Conservation (phyloP, 2,797 vertebrate species). For the Takifugu rubripes region DNA sequence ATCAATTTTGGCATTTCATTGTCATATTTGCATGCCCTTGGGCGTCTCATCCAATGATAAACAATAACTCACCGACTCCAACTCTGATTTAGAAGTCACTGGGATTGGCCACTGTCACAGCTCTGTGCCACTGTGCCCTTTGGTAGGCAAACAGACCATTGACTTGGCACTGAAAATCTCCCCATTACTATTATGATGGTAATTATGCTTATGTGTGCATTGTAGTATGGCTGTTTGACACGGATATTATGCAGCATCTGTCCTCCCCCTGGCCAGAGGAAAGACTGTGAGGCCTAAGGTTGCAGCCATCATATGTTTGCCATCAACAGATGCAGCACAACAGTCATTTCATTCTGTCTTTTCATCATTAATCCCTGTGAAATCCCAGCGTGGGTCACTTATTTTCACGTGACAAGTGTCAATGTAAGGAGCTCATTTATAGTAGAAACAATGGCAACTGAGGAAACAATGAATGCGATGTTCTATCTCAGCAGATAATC, state of each 20-base stretch:
- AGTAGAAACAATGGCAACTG: not conserved
- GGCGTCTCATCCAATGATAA: slow-evolving; percentile 18
- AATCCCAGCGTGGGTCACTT: slow-evolving; percentile 18
- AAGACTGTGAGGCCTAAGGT: slow-evolving; percentile 37
- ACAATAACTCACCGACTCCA: slow-evolving; percentile 40
- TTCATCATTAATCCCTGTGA: slow-evolving; percentile 33
- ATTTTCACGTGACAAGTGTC: slow-evolving; percentile 21
- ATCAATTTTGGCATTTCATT: slow-evolving; percentile 16
- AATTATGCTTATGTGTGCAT: slow-evolving; percentile 53
- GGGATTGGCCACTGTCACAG: slow-evolving; percentile 37
- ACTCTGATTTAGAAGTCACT: slow-evolving; percentile 24
- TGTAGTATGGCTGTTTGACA: slow-evolving; percentile 51
- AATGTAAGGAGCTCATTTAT: slow-evolving; percentile 25
- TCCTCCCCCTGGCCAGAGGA: slow-evolving; percentile 31
- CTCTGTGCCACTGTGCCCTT: slow-evolving; percentile 36
- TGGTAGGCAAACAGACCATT: slow-evolving; percentile 46
- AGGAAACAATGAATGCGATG: not conserved
- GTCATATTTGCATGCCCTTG: too few relatives aligned
- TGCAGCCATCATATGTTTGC: slow-evolving; percentile 39
- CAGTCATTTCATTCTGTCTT: slow-evolving; percentile 32
- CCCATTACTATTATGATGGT: slow-evolving; percentile 63
- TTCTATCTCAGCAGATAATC: not conserved
- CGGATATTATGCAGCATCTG: slow-evolving; percentile 31
- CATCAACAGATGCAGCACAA: slow-evolving; percentile 38
- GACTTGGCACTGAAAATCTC: slow-evolving; percentile 49